These are phyloP conservation scores for Diprion similis DNA, from an alignment of 1,140 invertebrate species.

Conservation along the genomic window DNA sequence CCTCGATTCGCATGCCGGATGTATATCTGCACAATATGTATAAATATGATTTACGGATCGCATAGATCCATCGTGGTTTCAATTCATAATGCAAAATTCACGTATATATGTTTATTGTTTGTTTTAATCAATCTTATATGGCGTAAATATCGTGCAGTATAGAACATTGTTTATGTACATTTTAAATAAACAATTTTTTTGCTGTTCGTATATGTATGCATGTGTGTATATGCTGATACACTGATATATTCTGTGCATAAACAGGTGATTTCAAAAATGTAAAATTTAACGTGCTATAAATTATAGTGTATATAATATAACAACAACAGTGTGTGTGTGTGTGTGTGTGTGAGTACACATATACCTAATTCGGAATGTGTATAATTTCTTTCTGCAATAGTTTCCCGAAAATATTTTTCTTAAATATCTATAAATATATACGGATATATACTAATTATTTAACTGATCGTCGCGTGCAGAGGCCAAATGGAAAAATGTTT, in stretches of 20 bases:
- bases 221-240: too few relatives aligned
- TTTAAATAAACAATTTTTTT: too few relatives aligned
- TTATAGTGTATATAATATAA: background rate
- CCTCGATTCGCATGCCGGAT: background rate
- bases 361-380: background rate
- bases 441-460: background rate
- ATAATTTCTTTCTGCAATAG: background rate
- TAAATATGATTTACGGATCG: background rate
- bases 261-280: too few relatives aligned
- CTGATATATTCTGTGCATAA: too few relatives aligned
- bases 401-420: background rate
- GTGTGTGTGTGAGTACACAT: background rate
- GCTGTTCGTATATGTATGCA: too few relatives aligned
- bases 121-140: too few relatives aligned
- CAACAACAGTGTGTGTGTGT: background rate
- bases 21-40: background rate
- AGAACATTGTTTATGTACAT: too few relatives aligned
- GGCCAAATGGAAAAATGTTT: background rate
- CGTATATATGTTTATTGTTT: too few relatives aligned
- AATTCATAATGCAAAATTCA: too few relatives aligned
- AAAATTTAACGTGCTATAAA: too few relatives aligned
- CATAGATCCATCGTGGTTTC: background rate
- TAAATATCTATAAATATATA: background rate
- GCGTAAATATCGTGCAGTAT: too few relatives aligned
- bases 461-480: background rate